Evolutionary conservation across 2,113 vertebrate species (phyloP).

Genomic region (Porphyrio hochstetteri): DNA sequence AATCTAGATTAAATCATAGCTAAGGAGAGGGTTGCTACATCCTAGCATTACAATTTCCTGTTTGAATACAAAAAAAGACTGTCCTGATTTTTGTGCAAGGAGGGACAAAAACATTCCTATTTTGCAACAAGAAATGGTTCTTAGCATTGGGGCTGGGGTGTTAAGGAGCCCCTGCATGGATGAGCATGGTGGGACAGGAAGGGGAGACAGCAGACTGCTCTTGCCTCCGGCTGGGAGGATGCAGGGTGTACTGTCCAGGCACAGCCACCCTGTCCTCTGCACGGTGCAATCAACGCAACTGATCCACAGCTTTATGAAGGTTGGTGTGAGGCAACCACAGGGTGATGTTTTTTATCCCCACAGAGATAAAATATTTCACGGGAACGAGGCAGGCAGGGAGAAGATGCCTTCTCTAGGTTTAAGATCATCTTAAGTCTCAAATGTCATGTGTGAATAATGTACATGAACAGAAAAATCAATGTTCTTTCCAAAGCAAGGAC

Average conservation of each 20-base stretch:
- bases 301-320: not conserved
- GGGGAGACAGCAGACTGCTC: not conserved
- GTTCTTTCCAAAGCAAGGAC: not conserved
- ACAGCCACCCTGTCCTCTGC: not conserved
- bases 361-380: not conserved
- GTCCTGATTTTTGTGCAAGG: not conserved
- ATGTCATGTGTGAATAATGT: not conserved
- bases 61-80: not conserved
- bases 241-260: too few species aligned
- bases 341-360: not conserved
- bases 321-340: not conserved
- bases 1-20: not conserved
- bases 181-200: accelerated
- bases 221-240: not conserved
- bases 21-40: not conserved
- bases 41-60: not conserved
- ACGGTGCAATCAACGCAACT: accelerated
- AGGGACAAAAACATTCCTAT: not conserved
- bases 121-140: not conserved
- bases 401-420: not conserved
- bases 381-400: not conserved
- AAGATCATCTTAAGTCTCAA: not conserved
- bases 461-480: not conserved
- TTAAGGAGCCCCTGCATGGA: accelerated
- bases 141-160: not conserved